These are phyloP conservation scores for Muscicapa adusta DNA, from an alignment of 2,113 vertebrate genomes.

Conservation along the genomic window DNA sequence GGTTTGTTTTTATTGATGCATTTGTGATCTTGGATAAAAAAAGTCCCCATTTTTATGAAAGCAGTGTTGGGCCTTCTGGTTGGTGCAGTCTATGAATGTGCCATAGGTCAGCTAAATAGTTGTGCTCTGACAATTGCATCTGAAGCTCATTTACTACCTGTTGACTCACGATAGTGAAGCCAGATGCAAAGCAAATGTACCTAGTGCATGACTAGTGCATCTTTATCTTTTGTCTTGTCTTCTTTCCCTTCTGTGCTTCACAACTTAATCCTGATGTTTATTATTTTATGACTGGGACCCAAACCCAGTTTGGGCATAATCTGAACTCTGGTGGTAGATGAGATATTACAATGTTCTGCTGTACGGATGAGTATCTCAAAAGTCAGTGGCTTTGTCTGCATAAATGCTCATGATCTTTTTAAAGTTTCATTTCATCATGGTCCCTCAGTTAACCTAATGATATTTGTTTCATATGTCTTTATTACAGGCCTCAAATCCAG, in stretches of 20 bases:
- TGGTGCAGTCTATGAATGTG: background rate
- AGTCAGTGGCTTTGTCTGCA: background rate
- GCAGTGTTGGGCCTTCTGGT: background rate
- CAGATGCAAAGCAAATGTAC: background rate
- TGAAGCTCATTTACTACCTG: background rate
- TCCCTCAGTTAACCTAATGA: background rate
- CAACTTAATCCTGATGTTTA: background rate
- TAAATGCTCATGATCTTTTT: background rate
- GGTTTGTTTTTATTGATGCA: background rate
- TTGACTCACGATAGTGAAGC: background rate
- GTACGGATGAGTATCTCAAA: background rate
- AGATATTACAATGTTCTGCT: background rate
- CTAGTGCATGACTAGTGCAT: background rate
- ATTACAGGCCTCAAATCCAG: background rate
- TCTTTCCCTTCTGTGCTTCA: background rate
- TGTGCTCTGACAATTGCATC: background rate
- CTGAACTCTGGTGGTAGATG: background rate
- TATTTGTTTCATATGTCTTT: background rate
- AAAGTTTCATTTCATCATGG: background rate
- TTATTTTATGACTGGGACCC: background rate
- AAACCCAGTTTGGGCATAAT: background rate
- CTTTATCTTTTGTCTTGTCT: background rate
- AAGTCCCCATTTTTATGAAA: background rate
- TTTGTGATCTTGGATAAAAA: background rate
- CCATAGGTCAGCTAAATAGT: background rate